Percentiles rank a stretch among this genome's conserved stretches.
Evolutionary conservation across 2,113 vertebrate genomes (phyloP).

Genomic region (Aptenodytes forsteri): DNA sequence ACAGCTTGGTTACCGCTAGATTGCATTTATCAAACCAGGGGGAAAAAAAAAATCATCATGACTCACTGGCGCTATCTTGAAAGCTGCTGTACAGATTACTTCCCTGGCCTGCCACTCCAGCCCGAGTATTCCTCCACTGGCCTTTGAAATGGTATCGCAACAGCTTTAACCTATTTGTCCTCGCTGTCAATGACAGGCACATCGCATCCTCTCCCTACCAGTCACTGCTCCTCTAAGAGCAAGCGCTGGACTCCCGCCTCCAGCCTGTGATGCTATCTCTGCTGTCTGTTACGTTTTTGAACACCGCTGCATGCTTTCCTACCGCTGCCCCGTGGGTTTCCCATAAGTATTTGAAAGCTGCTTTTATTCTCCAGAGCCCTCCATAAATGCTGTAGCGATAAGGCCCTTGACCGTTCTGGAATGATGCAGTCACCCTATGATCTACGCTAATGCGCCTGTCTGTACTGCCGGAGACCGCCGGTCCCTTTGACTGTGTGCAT

Average conservation of each 20-base stretch:
- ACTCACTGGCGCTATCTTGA: rapidly evolving
- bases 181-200: not conserved
- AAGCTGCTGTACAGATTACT: not conserved
- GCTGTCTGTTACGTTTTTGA: not conserved
- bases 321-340: not conserved
- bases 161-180: not conserved
- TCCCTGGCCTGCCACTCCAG: not conserved
- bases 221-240: not conserved
- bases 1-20: not conserved
- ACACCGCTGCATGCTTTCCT: not conserved
- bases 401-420: not conserved
- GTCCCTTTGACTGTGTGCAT: rapidly evolving
- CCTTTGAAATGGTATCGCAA: not conserved
- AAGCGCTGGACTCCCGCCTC: not conserved
- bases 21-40: not conserved
- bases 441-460: rapidly evolving
- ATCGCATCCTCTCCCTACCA: not conserved
- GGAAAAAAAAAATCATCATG: not conserved
- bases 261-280: rapidly evolving
- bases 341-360: not conserved
- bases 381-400: rapidly evolving
- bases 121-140: not conserved
- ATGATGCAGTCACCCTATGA: not conserved
- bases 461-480: rapidly evolving
- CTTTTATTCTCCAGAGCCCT: not conserved